Evolutionary conservation across 2,113 vertebrate species (phyloP), one percentile per base, ranked within the genome.

Genomic region (Cynoglossus semilaevis): DNA sequence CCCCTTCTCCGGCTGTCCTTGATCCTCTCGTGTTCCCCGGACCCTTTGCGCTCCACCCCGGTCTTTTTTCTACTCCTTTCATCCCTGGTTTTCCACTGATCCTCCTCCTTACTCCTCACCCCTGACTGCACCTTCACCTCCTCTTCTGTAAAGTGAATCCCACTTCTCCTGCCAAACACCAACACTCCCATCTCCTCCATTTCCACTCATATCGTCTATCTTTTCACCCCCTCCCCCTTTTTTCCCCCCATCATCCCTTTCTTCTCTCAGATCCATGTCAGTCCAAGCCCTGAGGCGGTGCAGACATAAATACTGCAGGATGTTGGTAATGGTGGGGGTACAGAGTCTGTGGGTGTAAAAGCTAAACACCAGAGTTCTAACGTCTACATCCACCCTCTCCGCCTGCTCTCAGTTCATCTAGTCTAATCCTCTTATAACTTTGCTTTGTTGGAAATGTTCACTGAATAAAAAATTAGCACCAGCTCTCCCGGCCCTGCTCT

Each of bases 251-350:
- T 58, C 65, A 15, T 49, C 63, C 51, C 70, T 15, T 35, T 63
- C 57, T 62, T 15, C 50, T 58, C 58, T 63, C 56, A 66, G 56
- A 82, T 82, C 68, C 60, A 38, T 67, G 73, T 76, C 79, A 75
- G 77, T 29, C 43, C 4, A 36, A 40, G 72, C 71, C 82, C 71
- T 0, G 35, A 29, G 74, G 81, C 69, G 44, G 67, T 74, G 19
- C 7, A n/a, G 63, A 61, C 74, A 50, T 58, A 34, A 51, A 57
- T 47, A 72, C 67, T 63, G 59, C 66, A 56, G 43, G 67, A 45
- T 47, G 59, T 43, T 41, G 36, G 67, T 51, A 72, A 48, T 35
- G 16, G 55, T 17, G 42, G 34, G 14, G 67, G 35, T 48, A 29
- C 22, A 6, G n/a, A n/a, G 51, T 74, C 65, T 63, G 42, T 14